Conservation (phyloP, 2,797 vertebrate species). For the Peromyscus melanophrys region DNA sequence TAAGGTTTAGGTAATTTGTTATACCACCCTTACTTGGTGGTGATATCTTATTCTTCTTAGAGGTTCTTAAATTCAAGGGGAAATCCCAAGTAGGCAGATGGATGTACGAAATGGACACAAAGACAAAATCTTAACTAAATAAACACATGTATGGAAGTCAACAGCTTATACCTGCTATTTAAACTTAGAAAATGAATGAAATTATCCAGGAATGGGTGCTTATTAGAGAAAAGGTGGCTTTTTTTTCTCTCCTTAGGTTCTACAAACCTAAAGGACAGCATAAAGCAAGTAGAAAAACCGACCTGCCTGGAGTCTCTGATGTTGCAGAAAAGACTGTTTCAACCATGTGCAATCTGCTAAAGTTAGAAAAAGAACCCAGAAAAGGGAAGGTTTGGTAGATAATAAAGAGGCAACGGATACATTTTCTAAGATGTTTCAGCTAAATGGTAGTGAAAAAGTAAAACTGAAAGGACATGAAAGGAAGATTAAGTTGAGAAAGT, state of each 20-base stretch:
- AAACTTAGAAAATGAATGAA: slow-evolving; percentile 24
- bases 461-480: background rate
- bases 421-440: background rate
- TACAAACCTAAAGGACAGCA: background rate
- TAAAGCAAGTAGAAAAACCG: background rate
- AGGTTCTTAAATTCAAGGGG: background rate
- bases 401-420: background rate
- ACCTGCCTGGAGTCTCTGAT: background rate
- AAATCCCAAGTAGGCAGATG: background rate
- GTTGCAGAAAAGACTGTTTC: background rate
- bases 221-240: background rate
- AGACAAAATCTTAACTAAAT: background rate
- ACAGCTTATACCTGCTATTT: background rate
- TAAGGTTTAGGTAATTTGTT: background rate
- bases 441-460: background rate
- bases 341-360: background rate
- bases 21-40: background rate
- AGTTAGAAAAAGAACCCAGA: background rate
- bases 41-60: background rate
- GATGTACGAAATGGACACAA: background rate
- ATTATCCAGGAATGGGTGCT: background rate
- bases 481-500: background rate
- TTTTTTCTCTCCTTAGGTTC: background rate
- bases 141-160: background rate
- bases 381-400: background rate